These are phyloP conservation scores for Ascidia mentula DNA, from an alignment of 23 tunicate genomes.

Conservation along the genomic window DNA sequence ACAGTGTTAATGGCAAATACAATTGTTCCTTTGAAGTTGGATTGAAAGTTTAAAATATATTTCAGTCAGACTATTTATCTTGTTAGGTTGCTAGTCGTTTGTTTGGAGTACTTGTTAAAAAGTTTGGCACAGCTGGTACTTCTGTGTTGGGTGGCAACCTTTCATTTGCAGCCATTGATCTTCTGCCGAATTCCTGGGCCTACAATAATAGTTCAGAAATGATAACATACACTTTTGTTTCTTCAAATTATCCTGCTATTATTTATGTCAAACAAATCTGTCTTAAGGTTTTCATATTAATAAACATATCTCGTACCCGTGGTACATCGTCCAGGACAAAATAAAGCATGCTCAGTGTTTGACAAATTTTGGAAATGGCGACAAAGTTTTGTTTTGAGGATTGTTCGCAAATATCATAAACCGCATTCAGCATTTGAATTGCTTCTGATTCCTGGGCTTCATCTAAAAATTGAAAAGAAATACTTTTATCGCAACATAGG, in stretches of 20 bases:
- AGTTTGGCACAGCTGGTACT: slow-evolving; percentile 22
- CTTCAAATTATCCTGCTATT: no score
- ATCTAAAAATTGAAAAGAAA: slow-evolving; percentile 21
- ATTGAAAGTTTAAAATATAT: no score
- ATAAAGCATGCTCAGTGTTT: slow-evolving; percentile 81
- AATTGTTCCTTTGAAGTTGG: no score
- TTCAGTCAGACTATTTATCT: background rate
- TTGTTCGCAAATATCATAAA: slow-evolving; percentile 86
- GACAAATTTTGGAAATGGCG: slow-evolving; percentile 72
- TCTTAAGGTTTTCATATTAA: no score
- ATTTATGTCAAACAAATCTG: no score
- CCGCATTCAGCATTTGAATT: slow-evolving; percentile 79
- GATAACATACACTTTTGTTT: no score
- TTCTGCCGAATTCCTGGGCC: slow-evolving; percentile 79
- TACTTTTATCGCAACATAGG: background rate
- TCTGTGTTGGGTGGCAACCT: slow-evolving; percentile 28
- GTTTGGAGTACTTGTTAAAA: slow-evolving; percentile 18
- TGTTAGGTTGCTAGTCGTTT: background rate
- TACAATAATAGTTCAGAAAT: slow-evolving; percentile 27
- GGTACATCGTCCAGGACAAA: slow-evolving; percentile 65
- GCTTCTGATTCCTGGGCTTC: slow-evolving; percentile 94
- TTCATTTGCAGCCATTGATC: slow-evolving; percentile 42
- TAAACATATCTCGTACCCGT: slow-evolving; percentile 32
- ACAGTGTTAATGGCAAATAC: no score
- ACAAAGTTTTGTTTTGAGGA: slow-evolving; percentile 65